These are phyloP conservation scores for Trididemnum nubilum DNA, from an alignment of 23 tunicate species.

Conservation along the genomic window DNA sequence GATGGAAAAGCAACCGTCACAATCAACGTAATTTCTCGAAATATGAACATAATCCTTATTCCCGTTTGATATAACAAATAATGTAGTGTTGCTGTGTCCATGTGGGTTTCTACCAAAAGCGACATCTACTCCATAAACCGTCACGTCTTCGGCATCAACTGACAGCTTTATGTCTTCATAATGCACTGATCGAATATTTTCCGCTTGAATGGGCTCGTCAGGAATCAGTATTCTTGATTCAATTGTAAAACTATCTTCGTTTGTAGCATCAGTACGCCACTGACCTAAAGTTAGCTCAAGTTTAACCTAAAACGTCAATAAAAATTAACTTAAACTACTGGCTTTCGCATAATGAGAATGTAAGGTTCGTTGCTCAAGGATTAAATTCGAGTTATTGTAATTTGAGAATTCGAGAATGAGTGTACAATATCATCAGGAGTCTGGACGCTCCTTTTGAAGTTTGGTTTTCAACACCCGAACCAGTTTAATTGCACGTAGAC, in stretches of 20 bases:
- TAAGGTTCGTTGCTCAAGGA: too few species aligned
- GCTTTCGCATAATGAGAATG: too few species aligned
- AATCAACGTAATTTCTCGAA: background rate
- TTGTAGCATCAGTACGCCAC: conserved; percentile 20
- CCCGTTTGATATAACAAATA: background rate
- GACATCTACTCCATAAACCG: conserved; percentile 17
- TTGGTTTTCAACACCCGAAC: too few species aligned
- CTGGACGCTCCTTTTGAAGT: too few species aligned
- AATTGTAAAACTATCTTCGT: background rate
- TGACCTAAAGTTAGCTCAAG: conserved; percentile 10
- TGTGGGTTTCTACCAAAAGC: conserved; percentile 5
- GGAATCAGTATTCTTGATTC: background rate
- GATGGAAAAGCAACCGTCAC: conserved; percentile 1
- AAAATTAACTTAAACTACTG: too few species aligned
- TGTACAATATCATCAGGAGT: too few species aligned
- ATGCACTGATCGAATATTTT: background rate
- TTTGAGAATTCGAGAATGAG: too few species aligned
- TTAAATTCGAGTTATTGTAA: too few species aligned
- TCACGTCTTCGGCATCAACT: background rate
- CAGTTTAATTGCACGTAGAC: too few species aligned
- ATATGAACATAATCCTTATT: conserved; percentile 8
- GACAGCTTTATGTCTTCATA: background rate
- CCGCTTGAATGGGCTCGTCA: background rate
- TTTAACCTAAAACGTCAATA: background rate
- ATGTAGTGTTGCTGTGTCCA: conserved; percentile 23